phyloP scores from a whole-genome alignment of 2,113 vertebrate genomes.

The Lophura nycthemera region DNA sequence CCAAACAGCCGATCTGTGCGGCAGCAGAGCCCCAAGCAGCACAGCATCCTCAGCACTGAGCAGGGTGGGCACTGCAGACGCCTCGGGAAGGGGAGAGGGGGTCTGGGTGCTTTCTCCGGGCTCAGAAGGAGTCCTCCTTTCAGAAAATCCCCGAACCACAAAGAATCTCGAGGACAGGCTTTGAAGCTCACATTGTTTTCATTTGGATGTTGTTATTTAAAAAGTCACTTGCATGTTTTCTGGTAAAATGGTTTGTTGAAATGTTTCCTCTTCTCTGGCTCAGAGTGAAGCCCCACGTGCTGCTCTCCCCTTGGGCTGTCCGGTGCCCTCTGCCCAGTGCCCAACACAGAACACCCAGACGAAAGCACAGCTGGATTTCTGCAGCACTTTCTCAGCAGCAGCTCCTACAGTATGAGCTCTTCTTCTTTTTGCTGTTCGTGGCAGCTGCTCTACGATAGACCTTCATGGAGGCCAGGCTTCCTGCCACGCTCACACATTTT shows the following conservation, averaged over 20 bases:
- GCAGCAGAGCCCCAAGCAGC: not conserved
- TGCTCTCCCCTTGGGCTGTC: not conserved
- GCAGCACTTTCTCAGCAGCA: not conserved
- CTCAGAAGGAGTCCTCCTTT: not conserved
- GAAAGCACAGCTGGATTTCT: not conserved
- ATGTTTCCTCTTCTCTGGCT: not conserved
- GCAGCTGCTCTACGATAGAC: not conserved
- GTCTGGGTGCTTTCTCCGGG: fast-evolving
- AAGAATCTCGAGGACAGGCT: not conserved
- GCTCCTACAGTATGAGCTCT: not conserved
- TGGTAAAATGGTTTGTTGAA: conserved; percentile 25
- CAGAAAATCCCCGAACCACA: not conserved
- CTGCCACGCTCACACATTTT: not conserved
- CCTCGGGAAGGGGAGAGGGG: not conserved
- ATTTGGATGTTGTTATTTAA: not conserved
- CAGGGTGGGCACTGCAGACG: fast-evolving
- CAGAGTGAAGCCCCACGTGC: not conserved
- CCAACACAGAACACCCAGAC: not conserved
- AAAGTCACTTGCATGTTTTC: conserved; percentile 49
- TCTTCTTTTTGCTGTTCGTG: not conserved
- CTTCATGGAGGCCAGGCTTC: not conserved
- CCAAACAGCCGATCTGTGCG: not conserved
- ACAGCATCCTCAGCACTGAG: not conserved
- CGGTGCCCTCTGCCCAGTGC: not conserved
- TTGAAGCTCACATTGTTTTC: conserved; percentile 53